A percentile compares a stretch with the other conserved stretches of the same genome.
Evolutionary conservation across 2,113 vertebrate genomes (phyloP).

Genomic region (Spheniscus mendiculus): DNA sequence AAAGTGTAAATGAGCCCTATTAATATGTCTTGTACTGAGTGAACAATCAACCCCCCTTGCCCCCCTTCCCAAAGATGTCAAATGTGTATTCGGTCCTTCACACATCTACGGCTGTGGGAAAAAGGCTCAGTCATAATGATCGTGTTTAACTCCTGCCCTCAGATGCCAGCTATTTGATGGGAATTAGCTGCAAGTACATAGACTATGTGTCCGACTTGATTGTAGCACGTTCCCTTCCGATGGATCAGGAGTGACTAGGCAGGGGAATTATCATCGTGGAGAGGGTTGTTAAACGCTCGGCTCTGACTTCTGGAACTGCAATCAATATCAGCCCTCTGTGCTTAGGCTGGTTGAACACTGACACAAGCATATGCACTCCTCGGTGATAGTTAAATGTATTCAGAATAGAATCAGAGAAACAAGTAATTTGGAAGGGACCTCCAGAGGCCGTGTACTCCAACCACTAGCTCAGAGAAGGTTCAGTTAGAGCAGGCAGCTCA

Average conservation of each 20-base stretch:
- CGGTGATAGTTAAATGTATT: not conserved
- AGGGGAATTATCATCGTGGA: not conserved
- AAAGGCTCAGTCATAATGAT: not conserved
- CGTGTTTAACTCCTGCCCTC: constrained; percentile 20
- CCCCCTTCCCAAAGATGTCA: not conserved
- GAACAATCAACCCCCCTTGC: accelerated
- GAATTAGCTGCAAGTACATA: not conserved
- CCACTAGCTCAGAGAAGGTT: not conserved
- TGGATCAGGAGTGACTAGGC: not conserved
- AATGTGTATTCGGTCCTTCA: not conserved
- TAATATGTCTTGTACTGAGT: not conserved
- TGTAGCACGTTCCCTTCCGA: not conserved
- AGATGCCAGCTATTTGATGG: not conserved
- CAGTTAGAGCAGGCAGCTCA: not conserved
- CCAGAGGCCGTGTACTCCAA: not conserved
- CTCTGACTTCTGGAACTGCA: not conserved
- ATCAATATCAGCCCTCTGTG: not conserved
- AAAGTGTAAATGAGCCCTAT: not conserved
- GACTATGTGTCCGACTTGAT: not conserved
- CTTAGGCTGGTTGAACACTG: not conserved
- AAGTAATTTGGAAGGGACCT: not conserved
- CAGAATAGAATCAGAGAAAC: not conserved
- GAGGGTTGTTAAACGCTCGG: not conserved
- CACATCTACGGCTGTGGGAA: not conserved
- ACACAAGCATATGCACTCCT: not conserved